Base-by-base conservation (phyloP, 2,888 invertebrate genomes). In the Hypolimnas misippus region DNA sequence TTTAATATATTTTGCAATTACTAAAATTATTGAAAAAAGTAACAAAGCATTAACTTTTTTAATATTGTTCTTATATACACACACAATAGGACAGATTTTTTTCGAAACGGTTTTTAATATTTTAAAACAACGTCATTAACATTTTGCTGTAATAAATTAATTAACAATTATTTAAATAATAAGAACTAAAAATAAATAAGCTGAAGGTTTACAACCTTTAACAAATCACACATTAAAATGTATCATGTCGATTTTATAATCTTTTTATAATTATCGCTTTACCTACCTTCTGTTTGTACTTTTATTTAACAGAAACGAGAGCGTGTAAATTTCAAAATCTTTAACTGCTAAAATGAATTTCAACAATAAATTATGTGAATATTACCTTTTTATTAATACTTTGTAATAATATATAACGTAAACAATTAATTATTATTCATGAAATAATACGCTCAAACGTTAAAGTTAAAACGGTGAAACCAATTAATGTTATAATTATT, bases 91-190 rank as follows among this genome's bases (percentile, higher is more conserved):
- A n/a, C n/a, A n/a, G n/a, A n/a, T n/a, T 0, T 19, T 3, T 42
- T 0, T 42, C 12, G 21, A 21, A 16, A 42, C 42, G 42, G 21
- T 12, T 21, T 46, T 4, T 4, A 17, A n/a, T 46, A 1, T 46
- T 46, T 21, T 21, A 25, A 29, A 54, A 54, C 17, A 54, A 54
- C 53, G 40, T 21, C 6, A 25, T 54, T 54, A 54, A 53, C 25
- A 60, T 38, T 54, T 60, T 16, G 2, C 46, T 54, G 29, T 21
- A 25, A 49, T 38, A 38, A 60, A 49, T 54, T 29, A 60, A 54
- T 46, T 35, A 53, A 60, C 14, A 54, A 38, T 53, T 3, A 6
- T 25, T 49, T 38, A 54, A 54, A 49, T 21, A 54, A 49, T n/a
- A 52, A 17, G 46, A 60, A 54, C 8, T 42, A 50, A 10, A 42